These are phyloP conservation scores for Syrphus vitripennis DNA, from an alignment of 2,888 invertebrate genomes.

Conservation along the genomic window DNA sequence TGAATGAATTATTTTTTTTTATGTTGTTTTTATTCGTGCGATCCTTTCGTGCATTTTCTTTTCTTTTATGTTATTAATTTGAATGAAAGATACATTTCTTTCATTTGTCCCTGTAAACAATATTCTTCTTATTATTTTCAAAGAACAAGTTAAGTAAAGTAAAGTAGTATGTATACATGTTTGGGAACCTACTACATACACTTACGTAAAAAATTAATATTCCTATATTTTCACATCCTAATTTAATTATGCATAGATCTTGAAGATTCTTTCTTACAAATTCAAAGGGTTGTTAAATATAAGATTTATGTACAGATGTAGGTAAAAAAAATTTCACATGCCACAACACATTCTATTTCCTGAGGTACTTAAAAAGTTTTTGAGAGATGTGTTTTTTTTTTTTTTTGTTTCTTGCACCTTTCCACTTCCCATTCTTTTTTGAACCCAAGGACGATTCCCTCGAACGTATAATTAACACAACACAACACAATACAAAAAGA, in stretches of 20 bases:
- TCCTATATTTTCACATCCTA: not conserved
- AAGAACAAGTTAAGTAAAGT: not conserved
- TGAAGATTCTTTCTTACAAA: not conserved
- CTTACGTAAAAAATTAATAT: not conserved
- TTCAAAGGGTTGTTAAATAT: not conserved
- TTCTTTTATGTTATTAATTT: too few relatives aligned
- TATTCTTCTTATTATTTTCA: not conserved
- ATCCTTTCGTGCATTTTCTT: too few relatives aligned
- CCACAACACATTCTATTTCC: not conserved
- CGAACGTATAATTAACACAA: constrained; percentile 13
- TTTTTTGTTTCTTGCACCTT: not conserved
- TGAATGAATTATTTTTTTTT: too few relatives aligned
- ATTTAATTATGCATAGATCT: not conserved
- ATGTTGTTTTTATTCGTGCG: too few relatives aligned
- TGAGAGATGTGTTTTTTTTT: not conserved
- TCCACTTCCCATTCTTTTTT: not conserved
- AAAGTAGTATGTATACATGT: too few relatives aligned
- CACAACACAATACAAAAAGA: too few relatives aligned
- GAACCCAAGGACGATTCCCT: not conserved
- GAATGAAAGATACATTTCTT: not conserved
- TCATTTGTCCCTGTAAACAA: not conserved
- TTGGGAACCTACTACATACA: too few relatives aligned
- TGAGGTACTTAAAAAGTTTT: not conserved
- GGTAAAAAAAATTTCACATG: not conserved
- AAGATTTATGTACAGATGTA: not conserved